Evolutionary conservation across 92 coral and sea anemone genomes (phyloP).

Genomic region (Phenganax marumi): DNA sequence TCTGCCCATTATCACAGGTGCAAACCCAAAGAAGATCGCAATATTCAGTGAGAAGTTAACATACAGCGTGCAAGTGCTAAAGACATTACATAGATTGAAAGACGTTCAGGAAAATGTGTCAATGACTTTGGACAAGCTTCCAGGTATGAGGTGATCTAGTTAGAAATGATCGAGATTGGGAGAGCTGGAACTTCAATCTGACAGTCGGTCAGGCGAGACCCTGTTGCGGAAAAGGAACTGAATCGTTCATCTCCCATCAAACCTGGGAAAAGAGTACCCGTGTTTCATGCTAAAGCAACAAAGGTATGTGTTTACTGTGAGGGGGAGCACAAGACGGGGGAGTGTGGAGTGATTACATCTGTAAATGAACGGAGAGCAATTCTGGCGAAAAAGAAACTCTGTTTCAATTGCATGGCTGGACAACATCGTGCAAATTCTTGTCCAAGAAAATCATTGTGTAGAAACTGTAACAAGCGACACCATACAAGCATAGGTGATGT

Average conservation of each 20-base stretch:
- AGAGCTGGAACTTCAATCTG: background rate
- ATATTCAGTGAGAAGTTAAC: constrained; percentile 1
- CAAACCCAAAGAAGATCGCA: constrained; percentile 4
- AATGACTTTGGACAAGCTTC: constrained; percentile 9
- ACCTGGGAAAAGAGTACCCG: background rate
- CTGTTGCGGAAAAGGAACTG: background rate
- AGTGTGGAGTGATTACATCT: background rate
- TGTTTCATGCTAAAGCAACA: constrained; percentile 1
- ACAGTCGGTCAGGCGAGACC: background rate
- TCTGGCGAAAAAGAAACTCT: background rate
- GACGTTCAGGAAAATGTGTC: background rate
- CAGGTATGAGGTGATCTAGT: constrained; percentile 14
- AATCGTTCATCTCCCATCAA: background rate
- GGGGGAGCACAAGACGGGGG: constrained; percentile 9
- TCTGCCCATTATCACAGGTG: background rate
- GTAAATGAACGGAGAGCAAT: background rate
- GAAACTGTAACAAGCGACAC: background rate
- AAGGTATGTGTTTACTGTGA: constrained; percentile 19
- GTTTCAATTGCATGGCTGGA: constrained; percentile 18
- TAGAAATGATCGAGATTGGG: constrained; percentile 4
- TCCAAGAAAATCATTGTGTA: background rate
- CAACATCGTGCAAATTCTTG: constrained; percentile 1
- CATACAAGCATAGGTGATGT: constrained; percentile 22
- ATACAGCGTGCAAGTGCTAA: background rate
- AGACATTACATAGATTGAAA: background rate